These are phyloP conservation scores for Autographa gamma DNA, from an alignment of 2,888 invertebrate species.

Conservation along the genomic window DNA sequence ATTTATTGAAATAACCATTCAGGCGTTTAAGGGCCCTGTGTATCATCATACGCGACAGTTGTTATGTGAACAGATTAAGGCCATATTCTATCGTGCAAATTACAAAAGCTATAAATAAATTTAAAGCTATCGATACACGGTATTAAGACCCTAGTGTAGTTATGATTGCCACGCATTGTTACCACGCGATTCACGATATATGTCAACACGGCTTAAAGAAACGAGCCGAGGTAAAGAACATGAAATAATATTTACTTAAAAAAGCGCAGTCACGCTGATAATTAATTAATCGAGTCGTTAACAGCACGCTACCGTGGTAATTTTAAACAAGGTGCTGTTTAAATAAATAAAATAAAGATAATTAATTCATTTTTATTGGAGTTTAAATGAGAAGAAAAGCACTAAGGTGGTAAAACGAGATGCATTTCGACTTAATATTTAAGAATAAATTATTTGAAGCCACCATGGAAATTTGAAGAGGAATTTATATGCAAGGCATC, in stretches of 20 bases:
- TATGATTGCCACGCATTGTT: not conserved
- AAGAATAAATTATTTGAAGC: not conserved
- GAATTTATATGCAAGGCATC: not conserved
- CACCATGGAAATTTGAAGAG: not conserved
- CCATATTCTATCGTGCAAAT: not conserved
- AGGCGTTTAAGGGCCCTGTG: not conserved
- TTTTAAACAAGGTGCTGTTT: not conserved
- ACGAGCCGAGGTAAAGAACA: not conserved
- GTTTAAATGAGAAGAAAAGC: not conserved
- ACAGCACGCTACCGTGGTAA: not conserved
- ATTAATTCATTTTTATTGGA: not conserved
- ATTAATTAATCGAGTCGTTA: not conserved
- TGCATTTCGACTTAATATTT: too few relatives aligned
- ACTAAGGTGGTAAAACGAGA: too few relatives aligned
- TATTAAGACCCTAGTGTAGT: not conserved
- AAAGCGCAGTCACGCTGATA: not conserved
- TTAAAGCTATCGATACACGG: not conserved
- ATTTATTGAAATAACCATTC: too few relatives aligned
- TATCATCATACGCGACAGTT: not conserved
- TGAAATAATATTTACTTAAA: slow-evolving; percentile 1
- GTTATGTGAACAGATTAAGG: not conserved
- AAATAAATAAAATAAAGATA: not conserved
- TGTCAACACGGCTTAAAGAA: not conserved
- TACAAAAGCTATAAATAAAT: not conserved
- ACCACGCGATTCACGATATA: not conserved